Percentiles rank a stretch among this genome's conserved stretches.
Conservation (phyloP, 2,113 vertebrate species). For the Pogona vitticeps region DNA sequence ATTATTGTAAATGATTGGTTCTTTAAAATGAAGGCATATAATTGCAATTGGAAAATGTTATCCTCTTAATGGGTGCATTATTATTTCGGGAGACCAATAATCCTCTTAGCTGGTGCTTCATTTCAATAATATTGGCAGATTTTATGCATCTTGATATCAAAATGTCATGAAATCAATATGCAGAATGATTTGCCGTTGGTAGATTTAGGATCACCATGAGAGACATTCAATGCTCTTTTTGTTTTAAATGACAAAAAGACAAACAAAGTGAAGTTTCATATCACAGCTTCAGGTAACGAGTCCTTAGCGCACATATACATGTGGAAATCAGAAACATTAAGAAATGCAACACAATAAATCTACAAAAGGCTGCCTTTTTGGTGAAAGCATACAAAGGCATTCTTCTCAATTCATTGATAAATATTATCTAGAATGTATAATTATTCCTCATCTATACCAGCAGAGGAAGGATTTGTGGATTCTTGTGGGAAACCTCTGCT, state of each 20-base stretch:
- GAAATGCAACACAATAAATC: neutral
- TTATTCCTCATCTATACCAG: no score
- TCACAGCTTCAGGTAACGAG: neutral
- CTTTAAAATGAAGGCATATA: slow-evolving; percentile 84
- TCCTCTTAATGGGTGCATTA: slow-evolving; percentile 79
- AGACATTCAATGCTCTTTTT: slow-evolving; percentile 60
- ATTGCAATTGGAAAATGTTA: slow-evolving; percentile 83
- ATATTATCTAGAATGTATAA: no score
- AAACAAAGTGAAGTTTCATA: slow-evolving; percentile 54
- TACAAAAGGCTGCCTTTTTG: neutral
- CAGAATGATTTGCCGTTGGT: slow-evolving; percentile 71
- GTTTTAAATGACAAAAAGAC: slow-evolving; percentile 21
- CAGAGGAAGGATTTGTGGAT: no score
- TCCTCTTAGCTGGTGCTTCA: slow-evolving; percentile 74
- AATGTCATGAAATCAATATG: slow-evolving; percentile 71
- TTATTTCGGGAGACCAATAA: slow-evolving; percentile 80
- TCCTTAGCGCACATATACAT: neutral
- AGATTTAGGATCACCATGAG: slow-evolving; percentile 66
- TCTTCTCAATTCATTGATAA: no score
- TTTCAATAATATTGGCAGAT: slow-evolving; percentile 78
- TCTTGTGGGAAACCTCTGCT: no score
- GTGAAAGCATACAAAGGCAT: no score
- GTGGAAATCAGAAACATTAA: neutral
- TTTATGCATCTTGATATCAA: slow-evolving; percentile 78
- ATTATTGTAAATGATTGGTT: slow-evolving; percentile 83